These are phyloP conservation scores for Dolichoris vasculosae DNA, from an alignment of 1,140 invertebrate species.

Conservation along the genomic window DNA sequence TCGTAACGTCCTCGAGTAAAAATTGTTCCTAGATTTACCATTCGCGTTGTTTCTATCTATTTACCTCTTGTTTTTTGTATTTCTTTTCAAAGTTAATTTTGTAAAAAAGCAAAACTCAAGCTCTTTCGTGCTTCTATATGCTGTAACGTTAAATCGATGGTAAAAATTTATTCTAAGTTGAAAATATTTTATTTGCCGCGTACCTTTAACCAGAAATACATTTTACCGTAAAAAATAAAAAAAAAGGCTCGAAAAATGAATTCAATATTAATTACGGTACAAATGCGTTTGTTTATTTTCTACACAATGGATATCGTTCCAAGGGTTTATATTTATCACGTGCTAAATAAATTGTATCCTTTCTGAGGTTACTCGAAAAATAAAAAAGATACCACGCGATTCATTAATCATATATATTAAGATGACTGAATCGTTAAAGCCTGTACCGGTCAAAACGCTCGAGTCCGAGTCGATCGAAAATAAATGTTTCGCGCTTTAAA, in stretches of 20 bases:
- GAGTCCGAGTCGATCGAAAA: background rate
- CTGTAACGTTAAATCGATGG: too few relatives aligned
- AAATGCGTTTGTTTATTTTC: background rate
- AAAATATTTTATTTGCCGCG: too few relatives aligned
- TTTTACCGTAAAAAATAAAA: too few relatives aligned
- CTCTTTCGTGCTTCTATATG: too few relatives aligned
- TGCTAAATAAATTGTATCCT: background rate
- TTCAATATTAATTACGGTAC: background rate
- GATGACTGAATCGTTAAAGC: background rate
- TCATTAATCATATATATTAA: background rate
- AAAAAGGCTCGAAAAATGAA: background rate
- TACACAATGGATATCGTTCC: background rate
- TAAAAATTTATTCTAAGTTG: too few relatives aligned
- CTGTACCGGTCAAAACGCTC: background rate
- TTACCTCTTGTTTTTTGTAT: too few relatives aligned
- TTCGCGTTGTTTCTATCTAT: too few relatives aligned
- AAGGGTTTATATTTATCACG: background rate
- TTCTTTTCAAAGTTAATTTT: too few relatives aligned
- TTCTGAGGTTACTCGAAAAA: background rate
- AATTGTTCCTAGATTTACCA: background rate
- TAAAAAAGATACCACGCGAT: background rate
- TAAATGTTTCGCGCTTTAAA: background rate
- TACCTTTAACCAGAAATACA: too few relatives aligned
- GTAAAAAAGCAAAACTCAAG: too few relatives aligned
- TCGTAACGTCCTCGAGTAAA: background rate